These are phyloP conservation scores for Aspidoscelis tigris DNA, from an alignment of 2,113 vertebrate species.

Conservation along the genomic window DNA sequence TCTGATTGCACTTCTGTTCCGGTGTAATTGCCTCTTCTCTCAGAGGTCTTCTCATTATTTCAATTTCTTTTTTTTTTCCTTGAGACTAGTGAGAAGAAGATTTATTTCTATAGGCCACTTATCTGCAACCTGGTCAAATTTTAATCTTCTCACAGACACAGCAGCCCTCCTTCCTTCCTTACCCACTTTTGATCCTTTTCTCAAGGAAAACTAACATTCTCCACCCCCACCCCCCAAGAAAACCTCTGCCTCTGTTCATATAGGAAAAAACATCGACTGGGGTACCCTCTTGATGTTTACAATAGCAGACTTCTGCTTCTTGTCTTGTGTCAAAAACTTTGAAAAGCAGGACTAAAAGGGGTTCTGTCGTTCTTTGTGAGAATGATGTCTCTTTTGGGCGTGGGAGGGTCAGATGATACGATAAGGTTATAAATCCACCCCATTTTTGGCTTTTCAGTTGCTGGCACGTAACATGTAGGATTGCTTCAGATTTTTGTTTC, in stretches of 20 bases:
- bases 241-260: not conserved
- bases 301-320: not conserved
- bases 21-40: not conserved
- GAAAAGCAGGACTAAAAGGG: not conserved
- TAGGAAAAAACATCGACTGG: not conserved
- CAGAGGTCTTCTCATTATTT: not conserved
- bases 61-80: not conserved
- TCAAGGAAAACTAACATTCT: not conserved
- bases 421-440: conserved; percentile 5
- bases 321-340: not conserved
- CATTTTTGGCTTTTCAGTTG: not conserved
- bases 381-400: not conserved
- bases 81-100: not conserved
- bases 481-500: not conserved
- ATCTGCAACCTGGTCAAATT: not conserved
- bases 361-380: conserved; percentile 1
- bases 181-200: not conserved
- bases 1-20: not conserved
- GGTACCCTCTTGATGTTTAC: not conserved
- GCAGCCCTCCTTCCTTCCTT: not conserved
- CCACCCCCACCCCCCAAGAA: not conserved
- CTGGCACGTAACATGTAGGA: not conserved
- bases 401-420: conserved; percentile 2
- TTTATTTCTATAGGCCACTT: not conserved
- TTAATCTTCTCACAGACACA: not conserved